Evolutionary conservation across 2,888 invertebrate species (phyloP), one percentile per base, ranked within the genome.

Genomic region (Willowsia nigromaculata): DNA sequence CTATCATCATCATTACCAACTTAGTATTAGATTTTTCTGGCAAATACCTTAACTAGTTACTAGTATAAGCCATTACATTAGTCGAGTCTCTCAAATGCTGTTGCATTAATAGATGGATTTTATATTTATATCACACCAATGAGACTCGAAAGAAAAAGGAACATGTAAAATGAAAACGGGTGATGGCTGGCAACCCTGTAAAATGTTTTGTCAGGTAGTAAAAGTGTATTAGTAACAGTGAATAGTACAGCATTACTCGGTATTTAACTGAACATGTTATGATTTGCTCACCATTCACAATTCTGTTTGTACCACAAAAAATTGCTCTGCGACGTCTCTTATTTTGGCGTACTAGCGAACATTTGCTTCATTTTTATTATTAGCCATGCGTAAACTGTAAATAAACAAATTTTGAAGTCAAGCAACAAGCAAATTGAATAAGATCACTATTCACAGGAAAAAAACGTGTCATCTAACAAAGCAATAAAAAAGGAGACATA

Each of bases 381-480:
- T 9, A 25, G 15, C 62, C 30, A 30, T 62, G 22, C 59, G 47
- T 65, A 82, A 82, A 82, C 43, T 47, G 65, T 37, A 82, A 82
- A 65, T 33, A 82, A 68, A 68, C 62, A 27, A 40, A n/a, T n/a
- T n/a, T 0, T 13, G 53, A 76, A 53, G 27, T 62, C 1, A 13
- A 47, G 59, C 15, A 47, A 40, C 9, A 30, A 47, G 59, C 30
- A 13, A 37, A 43, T 15, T n/a, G n/a, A n/a, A n/a, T n/a, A n/a
- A n/a, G n/a, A n/a, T n/a, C n/a, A n/a, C n/a, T n/a, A n/a, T n/a
- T n/a, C n/a, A n/a, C n/a, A n/a, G 25, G 6, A 18, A 5, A n/a
- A 85, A 56, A 53, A 59, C n/a, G 59, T 74, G 84, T 85, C 83
- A 83, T 83, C 83, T 59, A 37, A 27, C 84, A 43, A 50, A 59